Conservation (phyloP, 2,113 vertebrate genomes). For the Mellivora capensis region DNA sequence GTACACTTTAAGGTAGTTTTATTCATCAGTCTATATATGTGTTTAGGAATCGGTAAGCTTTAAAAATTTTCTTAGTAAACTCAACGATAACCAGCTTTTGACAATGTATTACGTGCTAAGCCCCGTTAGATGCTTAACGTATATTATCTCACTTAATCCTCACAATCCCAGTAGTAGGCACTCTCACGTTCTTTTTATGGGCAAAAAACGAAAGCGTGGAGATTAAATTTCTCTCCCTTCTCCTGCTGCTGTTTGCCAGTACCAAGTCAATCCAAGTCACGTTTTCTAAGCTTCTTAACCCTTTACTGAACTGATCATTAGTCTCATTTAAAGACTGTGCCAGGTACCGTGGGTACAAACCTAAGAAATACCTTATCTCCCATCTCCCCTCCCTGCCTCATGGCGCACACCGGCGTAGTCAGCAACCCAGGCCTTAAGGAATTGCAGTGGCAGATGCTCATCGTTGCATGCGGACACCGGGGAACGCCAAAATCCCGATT, state of each 20-base stretch:
- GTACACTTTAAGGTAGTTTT: neutral
- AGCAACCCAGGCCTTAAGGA: neutral
- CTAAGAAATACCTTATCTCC: rapidly evolving
- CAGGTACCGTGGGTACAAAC: neutral
- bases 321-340: neutral
- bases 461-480: no score
- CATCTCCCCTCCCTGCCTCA: no score
- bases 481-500: neutral
- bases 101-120: neutral
- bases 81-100: neutral
- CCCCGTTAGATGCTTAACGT: neutral
- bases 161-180: neutral
- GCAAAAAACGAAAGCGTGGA: neutral
- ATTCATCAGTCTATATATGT: neutral
- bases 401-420: rapidly evolving
- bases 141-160: neutral
- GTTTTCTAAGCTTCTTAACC: neutral
- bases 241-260: no score
- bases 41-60: neutral
- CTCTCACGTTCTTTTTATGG: neutral
- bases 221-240: neutral
- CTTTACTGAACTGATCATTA: neutral
- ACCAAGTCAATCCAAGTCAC: neutral
- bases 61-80: neutral
- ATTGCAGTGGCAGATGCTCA: no score